A percentile compares a stretch with the other conserved stretches of the same genome.
Evolutionary conservation across 2,113 vertebrate species (phyloP).

Genomic region (Eurypyga helias): DNA sequence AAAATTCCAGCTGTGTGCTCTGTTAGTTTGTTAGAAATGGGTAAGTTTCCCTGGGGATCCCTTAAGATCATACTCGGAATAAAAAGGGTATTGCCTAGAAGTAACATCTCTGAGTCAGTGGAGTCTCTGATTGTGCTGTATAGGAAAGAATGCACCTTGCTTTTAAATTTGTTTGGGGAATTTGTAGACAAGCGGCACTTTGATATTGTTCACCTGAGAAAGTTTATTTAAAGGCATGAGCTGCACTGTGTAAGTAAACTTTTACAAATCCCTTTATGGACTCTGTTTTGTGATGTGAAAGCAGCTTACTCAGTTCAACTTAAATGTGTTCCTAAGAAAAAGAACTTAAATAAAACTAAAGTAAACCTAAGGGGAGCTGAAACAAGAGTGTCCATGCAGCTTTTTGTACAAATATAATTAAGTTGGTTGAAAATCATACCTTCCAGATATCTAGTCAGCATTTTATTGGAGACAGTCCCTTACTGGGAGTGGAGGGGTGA

Average conservation of each 20-base stretch:
- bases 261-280: conserved; percentile 30
- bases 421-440: neutral
- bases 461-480: neutral
- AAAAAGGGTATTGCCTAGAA: neutral
- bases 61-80: neutral
- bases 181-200: neutral
- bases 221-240: conserved; percentile 13
- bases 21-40: neutral
- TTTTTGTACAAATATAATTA: neutral
- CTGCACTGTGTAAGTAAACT: neutral
- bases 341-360: neutral
- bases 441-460: neutral
- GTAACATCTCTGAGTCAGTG: neutral
- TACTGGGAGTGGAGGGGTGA: neutral
- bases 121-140: neutral
- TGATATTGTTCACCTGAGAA: neutral
- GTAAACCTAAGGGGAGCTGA: neutral
- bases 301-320: neutral
- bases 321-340: neutral
- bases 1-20: neutral
- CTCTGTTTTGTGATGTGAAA: neutral
- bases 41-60: neutral
- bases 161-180: neutral
- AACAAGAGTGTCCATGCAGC: neutral
- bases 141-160: neutral